Percentiles rank a stretch among this genome's conserved stretches.
Conservation (phyloP, 1,140 invertebrate species). For the Andricus grossulariae region DNA sequence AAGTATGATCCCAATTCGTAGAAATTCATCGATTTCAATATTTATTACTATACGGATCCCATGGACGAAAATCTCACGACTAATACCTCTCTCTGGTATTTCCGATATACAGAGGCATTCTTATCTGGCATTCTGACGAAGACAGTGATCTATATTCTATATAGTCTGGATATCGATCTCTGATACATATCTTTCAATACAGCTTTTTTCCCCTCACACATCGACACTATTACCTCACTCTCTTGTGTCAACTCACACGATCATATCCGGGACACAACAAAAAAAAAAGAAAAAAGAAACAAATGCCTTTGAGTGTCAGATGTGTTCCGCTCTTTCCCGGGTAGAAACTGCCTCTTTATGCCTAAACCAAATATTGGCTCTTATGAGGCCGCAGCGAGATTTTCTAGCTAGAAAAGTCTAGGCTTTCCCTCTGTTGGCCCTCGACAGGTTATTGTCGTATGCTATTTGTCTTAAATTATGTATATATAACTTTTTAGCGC, state of each 20-base stretch:
- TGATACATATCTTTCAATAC: neutral
- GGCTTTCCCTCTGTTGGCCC: no score
- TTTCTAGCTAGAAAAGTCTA: no score
- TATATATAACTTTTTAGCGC: no score
- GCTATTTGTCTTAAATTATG: no score
- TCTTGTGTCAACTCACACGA: neutral
- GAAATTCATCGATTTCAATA: slow-evolving; percentile 22
- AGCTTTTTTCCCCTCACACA: neutral
- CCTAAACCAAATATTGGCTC: no score
- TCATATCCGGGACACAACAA: neutral
- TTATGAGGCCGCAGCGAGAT: no score
- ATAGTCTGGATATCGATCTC: slow-evolving; percentile 16
- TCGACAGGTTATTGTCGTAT: no score
- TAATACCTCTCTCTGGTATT: slow-evolving; percentile 32
- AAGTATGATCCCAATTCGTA: no score
- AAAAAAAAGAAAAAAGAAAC: no score
- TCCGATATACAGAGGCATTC: slow-evolving; percentile 24
- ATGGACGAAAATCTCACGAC: slow-evolving; percentile 26
- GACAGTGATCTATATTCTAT: neutral
- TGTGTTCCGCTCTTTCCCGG: no score
- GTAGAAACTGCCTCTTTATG: no score
- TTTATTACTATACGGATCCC: neutral
- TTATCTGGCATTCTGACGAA: neutral
- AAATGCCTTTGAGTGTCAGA: no score
- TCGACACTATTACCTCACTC: neutral